These are phyloP conservation scores for Tenrec ecaudatus DNA, from an alignment of 2,113 vertebrate species.

Conservation along the genomic window DNA sequence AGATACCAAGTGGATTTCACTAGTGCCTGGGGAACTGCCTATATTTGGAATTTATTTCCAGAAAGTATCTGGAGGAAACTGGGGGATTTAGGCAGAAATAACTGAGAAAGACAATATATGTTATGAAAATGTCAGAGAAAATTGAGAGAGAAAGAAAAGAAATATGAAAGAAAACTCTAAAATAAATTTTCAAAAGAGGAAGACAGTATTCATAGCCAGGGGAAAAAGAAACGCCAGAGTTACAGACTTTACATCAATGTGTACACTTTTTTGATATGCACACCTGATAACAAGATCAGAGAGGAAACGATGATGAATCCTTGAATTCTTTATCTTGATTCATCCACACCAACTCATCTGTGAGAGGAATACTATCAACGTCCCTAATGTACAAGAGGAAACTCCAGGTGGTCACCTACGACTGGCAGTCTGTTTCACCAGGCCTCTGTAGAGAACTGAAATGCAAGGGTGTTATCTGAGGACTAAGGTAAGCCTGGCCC, in stretches of 20 bases:
- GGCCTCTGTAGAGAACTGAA: too few species aligned
- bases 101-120: neutral
- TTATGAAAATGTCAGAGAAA: neutral
- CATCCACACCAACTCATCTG: neutral
- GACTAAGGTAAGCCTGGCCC: too few species aligned
- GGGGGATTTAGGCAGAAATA: neutral
- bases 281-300: neutral
- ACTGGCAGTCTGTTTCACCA: too few species aligned
- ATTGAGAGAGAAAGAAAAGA: neutral
- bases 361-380: neutral
- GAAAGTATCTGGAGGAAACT: neutral
- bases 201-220: neutral
- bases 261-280: neutral
- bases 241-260: neutral
- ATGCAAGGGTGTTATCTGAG: too few species aligned
- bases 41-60: neutral
- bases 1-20: too few species aligned
- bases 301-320: neutral
- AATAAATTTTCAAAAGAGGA: neutral
- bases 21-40: neutral
- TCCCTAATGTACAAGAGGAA: neutral
- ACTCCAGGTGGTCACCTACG: neutral
- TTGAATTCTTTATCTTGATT: neutral
- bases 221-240: neutral
- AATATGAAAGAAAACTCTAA: neutral